Base-by-base conservation (phyloP, 2,113 vertebrate species). In the Pogona vitticeps region DNA sequence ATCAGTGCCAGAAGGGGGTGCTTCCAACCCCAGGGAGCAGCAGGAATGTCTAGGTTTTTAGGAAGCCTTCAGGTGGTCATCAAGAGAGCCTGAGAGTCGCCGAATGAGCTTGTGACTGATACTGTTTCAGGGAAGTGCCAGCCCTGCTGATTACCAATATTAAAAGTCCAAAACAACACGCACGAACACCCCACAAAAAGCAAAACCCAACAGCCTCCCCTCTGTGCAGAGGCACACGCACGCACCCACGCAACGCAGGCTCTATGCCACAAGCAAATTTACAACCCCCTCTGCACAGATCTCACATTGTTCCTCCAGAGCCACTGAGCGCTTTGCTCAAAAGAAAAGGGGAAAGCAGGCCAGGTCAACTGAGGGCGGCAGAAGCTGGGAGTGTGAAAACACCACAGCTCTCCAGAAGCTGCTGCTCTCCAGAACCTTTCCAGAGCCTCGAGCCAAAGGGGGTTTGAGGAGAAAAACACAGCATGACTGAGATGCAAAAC, bases 331-430 rank as follows among this genome's bases (percentile, higher is more conserved):
- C 76, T 76, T 76, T 80, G 58, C 73, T 71, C 72, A 67, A 67
- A 36, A 33, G 18, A 21, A 59, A 0, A n/a, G 28, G 13, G 9
- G 3, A 12, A 28, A 84, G 80, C 42, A n/a, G n/a, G 38, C 58
- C 59, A 84, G 90, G 77, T 65, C 28, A 76, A 67, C 82, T 73
- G 33, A 81, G 84, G 84, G 83, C 89, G 83, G 46, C 77, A n/a
- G 83, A 91, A 77, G 12, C 65, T 1, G 77, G 46, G 46, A 91
- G 63, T 72, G 42, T 59, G 38, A 6, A 7, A 1, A 68, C n/a
- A 89, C 61, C 36, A 86, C 80, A 33, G 85, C 67, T 67, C 67
- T 86, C 77, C 77, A 33, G 31, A 63, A 87, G 12, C 28, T 14
- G 80, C 26, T 33, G 80, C 10, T 31, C 85, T 18, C 58, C 59